These are phyloP conservation scores for Microchirus variegatus DNA, from an alignment of 2,797 vertebrate genomes.

Conservation along the genomic window DNA sequence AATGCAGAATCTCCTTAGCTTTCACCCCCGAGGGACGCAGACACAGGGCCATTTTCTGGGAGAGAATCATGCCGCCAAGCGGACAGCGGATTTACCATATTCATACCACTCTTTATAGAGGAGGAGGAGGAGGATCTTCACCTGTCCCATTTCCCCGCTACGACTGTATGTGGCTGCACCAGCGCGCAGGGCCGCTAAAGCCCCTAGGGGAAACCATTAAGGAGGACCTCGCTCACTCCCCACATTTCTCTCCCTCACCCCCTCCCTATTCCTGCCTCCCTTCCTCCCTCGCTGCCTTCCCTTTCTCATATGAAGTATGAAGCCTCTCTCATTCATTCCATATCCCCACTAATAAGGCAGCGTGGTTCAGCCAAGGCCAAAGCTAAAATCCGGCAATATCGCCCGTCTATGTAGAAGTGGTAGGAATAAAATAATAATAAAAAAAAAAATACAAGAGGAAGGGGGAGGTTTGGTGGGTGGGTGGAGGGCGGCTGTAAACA, in stretches of 20 bases:
- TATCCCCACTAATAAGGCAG: conserved; percentile 70
- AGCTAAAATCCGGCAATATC: conserved; percentile 66
- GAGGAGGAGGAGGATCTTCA: conserved; percentile 61
- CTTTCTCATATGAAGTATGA: conserved; percentile 60
- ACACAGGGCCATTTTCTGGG: conserved; percentile 74
- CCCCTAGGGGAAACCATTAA: conserved; percentile 77
- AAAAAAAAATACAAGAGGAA: background rate
- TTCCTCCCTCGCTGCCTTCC: conserved; percentile 37
- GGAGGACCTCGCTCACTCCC: conserved; percentile 66
- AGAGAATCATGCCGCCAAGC: conserved; percentile 79
- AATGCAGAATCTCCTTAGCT: conserved; percentile 78
- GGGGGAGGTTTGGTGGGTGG: background rate
- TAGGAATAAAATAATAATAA: conserved; percentile 41
- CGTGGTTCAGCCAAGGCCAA: conserved; percentile 66
- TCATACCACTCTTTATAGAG: conserved; percentile 74
- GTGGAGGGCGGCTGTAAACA: conserved; percentile 44
- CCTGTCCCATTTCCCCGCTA: conserved; percentile 73
- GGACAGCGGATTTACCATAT: conserved; percentile 81
- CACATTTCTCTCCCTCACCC: conserved; percentile 49
- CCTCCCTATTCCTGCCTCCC: conserved; percentile 32
- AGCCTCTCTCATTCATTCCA: conserved; percentile 67
- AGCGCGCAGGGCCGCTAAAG: conserved; percentile 57
- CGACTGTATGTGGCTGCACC: conserved; percentile 58
- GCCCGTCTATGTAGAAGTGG: conserved; percentile 53
- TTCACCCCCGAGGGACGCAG: conserved; percentile 67